Evolutionary conservation across 2,797 vertebrate species (phyloP), one percentile per base, ranked within the genome.

Genomic region (Oceanodroma leucorhoa): DNA sequence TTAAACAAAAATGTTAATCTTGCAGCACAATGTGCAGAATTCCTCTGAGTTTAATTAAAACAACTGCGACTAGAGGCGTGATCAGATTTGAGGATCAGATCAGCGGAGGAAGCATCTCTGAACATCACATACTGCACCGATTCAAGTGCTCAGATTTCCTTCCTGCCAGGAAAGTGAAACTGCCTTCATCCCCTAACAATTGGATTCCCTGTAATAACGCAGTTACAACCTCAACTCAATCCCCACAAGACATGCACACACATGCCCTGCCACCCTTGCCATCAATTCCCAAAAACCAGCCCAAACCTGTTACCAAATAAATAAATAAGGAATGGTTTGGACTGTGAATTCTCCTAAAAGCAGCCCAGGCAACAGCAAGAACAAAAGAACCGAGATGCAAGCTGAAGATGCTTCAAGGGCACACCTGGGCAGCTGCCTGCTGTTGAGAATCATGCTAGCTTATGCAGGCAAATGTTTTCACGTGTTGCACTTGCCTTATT

Each of bases 21-120:
- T 40, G 86, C 77, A 89, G 95, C 97, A 96, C 96, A 85, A 83
- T 73, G 96, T 95, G 96, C 95, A 95, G 70, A 95, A 97, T 93
- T 97, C 96, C 98, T 98, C 67, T 12, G 97, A 97, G 98, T 97
- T 98, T 97, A 98, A 98, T 98, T 98, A 97, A 97, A 97, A 97
- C 97, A 97, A 96, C 97, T 71, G 94, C 24, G 91, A 82, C 53
- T 3, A 51, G 91, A 95, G 96, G 96, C 92, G 67, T 95, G 97
- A 80, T 86, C 89, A 19, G 96, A 87, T 92, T 96, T 26, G 87
- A 85, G 95, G 88, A 97, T 91, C 93, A 90, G 97, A 91, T 58
- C 23, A 41, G 95, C 2, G 6, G 70, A 76, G 82, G 90, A 85
- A 69, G 79, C 81, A 6, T 62, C 93, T 73, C 87, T 6, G 23